These are phyloP conservation scores for Tychaedon coryphoeus DNA, from an alignment of 2,113 vertebrate species.

Conservation along the genomic window DNA sequence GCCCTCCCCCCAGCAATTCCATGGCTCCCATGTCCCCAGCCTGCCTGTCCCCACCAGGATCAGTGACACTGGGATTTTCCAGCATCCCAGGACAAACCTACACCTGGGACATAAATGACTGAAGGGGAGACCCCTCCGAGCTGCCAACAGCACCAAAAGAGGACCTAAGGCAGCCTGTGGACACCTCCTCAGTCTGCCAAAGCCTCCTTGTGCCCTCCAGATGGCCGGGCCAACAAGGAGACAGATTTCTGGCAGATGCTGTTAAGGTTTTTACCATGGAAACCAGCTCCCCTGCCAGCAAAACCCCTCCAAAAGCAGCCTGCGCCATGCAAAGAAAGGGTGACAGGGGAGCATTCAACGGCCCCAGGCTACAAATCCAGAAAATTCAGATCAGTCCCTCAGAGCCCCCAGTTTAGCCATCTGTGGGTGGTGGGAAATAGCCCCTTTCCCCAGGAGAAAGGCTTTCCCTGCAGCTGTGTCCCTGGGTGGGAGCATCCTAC, in stretches of 20 bases:
- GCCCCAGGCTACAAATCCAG: neutral
- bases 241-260: constrained; percentile 16
- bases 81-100: neutral
- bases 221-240: neutral
- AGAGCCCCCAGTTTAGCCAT: accelerated
- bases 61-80: accelerated
- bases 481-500: neutral
- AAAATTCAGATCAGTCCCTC: neutral
- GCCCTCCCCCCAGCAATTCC: neutral
- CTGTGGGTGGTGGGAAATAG: accelerated
- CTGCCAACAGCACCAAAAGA: accelerated
- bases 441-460: neutral
- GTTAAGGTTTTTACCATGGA: constrained; percentile 29
- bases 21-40: neutral
- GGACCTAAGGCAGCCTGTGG: neutral
- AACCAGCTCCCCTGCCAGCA: neutral
- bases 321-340: neutral
- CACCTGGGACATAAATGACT: neutral
- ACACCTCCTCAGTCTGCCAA: neutral
- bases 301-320: neutral
- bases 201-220: neutral
- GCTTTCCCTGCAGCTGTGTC: neutral
- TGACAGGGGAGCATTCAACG: accelerated
- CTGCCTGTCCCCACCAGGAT: neutral
- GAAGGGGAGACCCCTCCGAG: accelerated